Evolutionary conservation across 2,888 invertebrate genomes (phyloP).

Genomic region (Diachrysia chrysitis): DNA sequence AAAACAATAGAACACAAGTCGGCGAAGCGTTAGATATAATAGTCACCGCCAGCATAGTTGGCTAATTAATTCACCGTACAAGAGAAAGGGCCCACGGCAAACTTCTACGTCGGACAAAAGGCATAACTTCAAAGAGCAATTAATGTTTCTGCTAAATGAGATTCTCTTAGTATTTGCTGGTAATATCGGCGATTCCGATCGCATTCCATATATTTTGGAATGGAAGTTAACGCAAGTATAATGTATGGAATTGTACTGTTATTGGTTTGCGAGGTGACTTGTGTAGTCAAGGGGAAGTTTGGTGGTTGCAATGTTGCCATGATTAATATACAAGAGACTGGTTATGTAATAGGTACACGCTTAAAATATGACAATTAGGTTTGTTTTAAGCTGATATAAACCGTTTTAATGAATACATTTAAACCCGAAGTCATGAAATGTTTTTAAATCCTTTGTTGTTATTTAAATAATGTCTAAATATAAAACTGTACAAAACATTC

Average conservation of each 20-base stretch:
- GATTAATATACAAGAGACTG: background rate
- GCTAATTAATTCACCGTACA: constrained; percentile 57
- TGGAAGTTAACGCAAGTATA: constrained; percentile 5
- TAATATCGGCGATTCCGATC: constrained; percentile 32
- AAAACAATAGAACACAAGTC: constrained; percentile 47
- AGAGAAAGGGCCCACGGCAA: constrained; percentile 50
- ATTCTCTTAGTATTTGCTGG: constrained; percentile 47
- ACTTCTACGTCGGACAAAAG: constrained; percentile 58
- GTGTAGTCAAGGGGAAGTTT: background rate
- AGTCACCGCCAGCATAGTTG: constrained; percentile 51
- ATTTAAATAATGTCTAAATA: background rate
- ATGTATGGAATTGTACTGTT: constrained; percentile 12
- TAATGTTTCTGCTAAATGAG: constrained; percentile 62
- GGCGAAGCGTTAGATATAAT: constrained; percentile 38
- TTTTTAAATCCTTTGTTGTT: background rate
- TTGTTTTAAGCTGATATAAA: constrained; percentile 1
- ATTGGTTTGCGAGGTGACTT: constrained; percentile 8
- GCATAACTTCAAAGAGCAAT: constrained; percentile 65
- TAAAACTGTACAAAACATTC: constrained; percentile 23
- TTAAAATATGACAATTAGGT: background rate
- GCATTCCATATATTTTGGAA: constrained; percentile 33
- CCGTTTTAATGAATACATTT: background rate
- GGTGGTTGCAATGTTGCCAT: background rate
- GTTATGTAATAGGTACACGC: background rate
- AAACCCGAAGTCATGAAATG: background rate